A percentile compares a stretch with the other conserved stretches of the same genome.
phyloP scores from a whole-genome alignment of 2,888 invertebrate species.

The Strigamia crassipes region DNA sequence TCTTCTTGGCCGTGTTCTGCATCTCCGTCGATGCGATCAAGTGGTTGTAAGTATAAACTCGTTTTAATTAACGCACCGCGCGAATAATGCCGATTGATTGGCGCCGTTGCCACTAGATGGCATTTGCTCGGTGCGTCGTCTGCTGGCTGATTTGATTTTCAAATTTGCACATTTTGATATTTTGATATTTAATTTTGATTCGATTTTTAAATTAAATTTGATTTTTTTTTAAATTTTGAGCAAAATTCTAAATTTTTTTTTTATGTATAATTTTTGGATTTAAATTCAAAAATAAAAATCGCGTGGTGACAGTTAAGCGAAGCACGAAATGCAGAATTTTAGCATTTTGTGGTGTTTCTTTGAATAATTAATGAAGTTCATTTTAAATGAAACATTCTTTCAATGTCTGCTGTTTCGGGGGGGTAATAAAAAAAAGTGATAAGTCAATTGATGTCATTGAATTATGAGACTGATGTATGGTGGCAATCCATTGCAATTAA shows the following conservation, averaged over 20 bases:
- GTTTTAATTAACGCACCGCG: not conserved
- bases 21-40: not conserved
- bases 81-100: not conserved
- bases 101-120: conserved; percentile 1
- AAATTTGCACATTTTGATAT: too few relatives aligned
- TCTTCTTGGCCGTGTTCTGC: not conserved
- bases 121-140: not conserved
- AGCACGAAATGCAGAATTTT: too few relatives aligned
- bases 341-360: too few relatives aligned
- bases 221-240: not conserved
- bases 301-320: too few relatives aligned
- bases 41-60: conserved; percentile 15
- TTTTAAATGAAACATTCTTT: too few relatives aligned
- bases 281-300: too few relatives aligned
- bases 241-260: not conserved
- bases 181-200: not conserved
- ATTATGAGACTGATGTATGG: conserved; percentile 38
- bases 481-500: conserved; percentile 36
- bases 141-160: not conserved
- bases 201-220: not conserved
- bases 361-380: too few relatives aligned
- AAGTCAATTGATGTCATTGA: conserved; percentile 40
- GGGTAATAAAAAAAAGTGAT: not conserved
- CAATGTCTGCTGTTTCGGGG: not conserved
- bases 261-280: too few relatives aligned